Percentiles rank a stretch among this genome's conserved stretches.
Evolutionary conservation across 1,140 invertebrate species (phyloP).

Genomic region (Penaeus vannamei): DNA sequence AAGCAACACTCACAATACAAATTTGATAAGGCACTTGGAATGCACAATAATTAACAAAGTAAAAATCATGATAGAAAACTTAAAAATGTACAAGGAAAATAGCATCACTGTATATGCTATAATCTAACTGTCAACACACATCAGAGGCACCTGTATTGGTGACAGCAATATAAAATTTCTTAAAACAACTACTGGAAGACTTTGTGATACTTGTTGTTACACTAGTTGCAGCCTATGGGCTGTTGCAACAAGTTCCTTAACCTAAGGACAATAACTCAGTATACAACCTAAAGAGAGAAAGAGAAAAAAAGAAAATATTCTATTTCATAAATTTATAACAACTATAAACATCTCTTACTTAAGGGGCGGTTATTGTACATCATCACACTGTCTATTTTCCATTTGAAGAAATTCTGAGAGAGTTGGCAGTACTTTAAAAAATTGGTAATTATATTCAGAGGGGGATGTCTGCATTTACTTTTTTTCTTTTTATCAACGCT

Average conservation of each 20-base stretch:
- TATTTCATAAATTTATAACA: slow-evolving; percentile 44
- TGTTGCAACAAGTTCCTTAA: slow-evolving; percentile 57
- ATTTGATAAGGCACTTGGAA: slow-evolving; percentile 58
- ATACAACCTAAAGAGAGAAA: slow-evolving; percentile 51
- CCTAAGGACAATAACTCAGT: slow-evolving; percentile 45
- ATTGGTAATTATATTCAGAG: too few species aligned
- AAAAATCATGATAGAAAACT: slow-evolving; percentile 54
- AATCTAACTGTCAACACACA: slow-evolving; percentile 48
- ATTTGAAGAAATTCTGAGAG: background rate
- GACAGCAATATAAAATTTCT: slow-evolving; percentile 48
- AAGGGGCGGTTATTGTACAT: slow-evolving; percentile 14
- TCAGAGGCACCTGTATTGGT: slow-evolving; percentile 8
- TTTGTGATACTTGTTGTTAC: slow-evolving; percentile 65
- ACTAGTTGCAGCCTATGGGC: slow-evolving; percentile 41
- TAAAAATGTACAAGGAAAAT: slow-evolving; percentile 55
- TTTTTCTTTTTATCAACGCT: too few species aligned
- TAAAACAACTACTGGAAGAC: slow-evolving; percentile 63
- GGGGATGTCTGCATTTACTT: too few species aligned
- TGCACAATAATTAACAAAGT: slow-evolving; percentile 49
- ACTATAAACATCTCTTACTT: slow-evolving; percentile 45
- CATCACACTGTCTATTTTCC: slow-evolving; percentile 17
- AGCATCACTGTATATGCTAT: slow-evolving; percentile 53
- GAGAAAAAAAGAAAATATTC: background rate
- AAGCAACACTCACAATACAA: slow-evolving; percentile 39
- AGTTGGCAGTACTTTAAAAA: slow-evolving; percentile 30